Evolutionary conservation across 2,797 vertebrate species (phyloP), one percentile per base, ranked within the genome.

Genomic region (Petrocephalus schoutedeni): DNA sequence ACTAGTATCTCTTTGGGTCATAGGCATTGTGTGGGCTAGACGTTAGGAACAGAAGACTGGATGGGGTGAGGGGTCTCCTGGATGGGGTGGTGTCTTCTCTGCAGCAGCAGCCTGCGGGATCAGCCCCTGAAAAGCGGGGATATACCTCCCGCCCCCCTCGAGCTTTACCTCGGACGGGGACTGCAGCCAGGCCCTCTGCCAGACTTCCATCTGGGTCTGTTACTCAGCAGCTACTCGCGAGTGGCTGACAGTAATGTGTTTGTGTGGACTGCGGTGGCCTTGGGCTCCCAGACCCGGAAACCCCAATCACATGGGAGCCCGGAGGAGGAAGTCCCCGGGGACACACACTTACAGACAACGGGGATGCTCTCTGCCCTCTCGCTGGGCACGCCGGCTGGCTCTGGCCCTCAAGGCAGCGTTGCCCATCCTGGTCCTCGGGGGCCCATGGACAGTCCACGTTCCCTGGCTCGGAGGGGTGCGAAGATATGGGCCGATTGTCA

Each of bases 171-270:
- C 41, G 80, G 83, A 57, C 14, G 14, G 53, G 12, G 53, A 28
- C 53, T 67, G 87, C 58, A 64, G 54, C 88, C 90, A 82, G 86
- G 58, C 45, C 82, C 51, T 14, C 9, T 10, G 67, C 67, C 67
- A 74, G 67, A 10, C 28, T 74, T 41, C 67, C 4, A 74, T 41
- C 16, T 8, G 32, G 19, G 32, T 32, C 14, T 41, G 67, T 36
- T 74, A 74, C 67, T 74, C 67, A 74, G 67, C 67, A 74, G 32
- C 36, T 74, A 74, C 67, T 74, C 32, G 16, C 16, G 67, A 74
- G 67, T 41, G 67, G 67, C 67, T 74, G 67, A 74, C 67, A 74
- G 67, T 41, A 41, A 74, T 36, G 67, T 74, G 67, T 74, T 74
- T 74, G 67, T 41, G 67, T 74, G 67, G 32, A 16, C 2, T 19